Base-by-base conservation (phyloP, 2,113 vertebrate genomes). In the Apteryx owenii region DNA sequence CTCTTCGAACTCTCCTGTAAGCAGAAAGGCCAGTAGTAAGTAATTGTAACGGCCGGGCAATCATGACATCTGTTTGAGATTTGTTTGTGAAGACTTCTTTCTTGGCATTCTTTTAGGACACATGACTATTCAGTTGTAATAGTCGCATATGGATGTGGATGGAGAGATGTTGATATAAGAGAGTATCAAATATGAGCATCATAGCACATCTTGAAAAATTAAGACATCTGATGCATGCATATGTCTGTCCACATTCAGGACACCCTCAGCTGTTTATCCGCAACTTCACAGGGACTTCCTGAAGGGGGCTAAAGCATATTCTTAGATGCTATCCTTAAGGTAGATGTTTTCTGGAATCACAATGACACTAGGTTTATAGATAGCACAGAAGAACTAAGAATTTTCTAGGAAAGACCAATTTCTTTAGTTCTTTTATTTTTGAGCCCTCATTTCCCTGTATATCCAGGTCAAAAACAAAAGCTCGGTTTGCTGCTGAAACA, bases 1-100 rank as follows among this genome's bases (percentile, higher is more conserved):
- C 51, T 98, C 98, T 95, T 98, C 98, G 95, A 98, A 99, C 93
- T 98, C 98, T 25, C 98, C 98, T 98, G 93, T 29, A 89, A 92
- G 79, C 80, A 95, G 65, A 96, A 94, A 90, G 65, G 84, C 7
- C 61, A 64, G 53, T 2, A 70, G 75, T 83, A 58, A 94, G 64
- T 50, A 26, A 22, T 48, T 75, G 66, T 46, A 62, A 33, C 4
- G 48, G 60, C 22, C 56, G 68, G 50, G 11, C 48, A 68, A 28
- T 5, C 64, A 26, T 0, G 0, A 54, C 40, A 31, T 44, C 50
- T 80, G 21, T 5, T 21, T 33, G 21, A 69, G 80, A 62, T 18
- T 18, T 36, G 8, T n/a, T 36, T 66, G 54, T 23, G 78, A 71
- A 40, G 38, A 51, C 69, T 20, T 36, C 12, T 65, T 50, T 61